Conservation (phyloP, 2,888 invertebrate genomes). For the Chironomus riparius region DNA sequence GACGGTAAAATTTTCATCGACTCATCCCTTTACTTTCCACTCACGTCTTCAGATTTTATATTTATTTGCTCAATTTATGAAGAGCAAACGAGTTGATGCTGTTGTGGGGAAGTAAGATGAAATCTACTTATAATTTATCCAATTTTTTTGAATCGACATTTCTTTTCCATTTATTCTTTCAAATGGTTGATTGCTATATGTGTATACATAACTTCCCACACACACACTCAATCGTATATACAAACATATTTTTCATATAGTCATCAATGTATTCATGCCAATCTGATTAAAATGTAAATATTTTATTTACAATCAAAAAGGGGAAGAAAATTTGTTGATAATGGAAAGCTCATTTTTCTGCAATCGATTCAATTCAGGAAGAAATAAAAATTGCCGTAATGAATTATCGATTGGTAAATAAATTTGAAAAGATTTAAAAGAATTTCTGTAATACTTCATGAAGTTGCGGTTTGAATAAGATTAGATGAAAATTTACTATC, state of each 20-base stretch:
- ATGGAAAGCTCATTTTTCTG: conserved; percentile 25
- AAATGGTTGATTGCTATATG: too few species aligned
- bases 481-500: too few species aligned
- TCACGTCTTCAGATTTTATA: neutral
- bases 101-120: neutral
- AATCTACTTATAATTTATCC: conserved; percentile 19
- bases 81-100: neutral
- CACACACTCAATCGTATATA: neutral
- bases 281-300: conserved; percentile 27
- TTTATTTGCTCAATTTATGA: neutral
- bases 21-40: neutral
- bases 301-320: conserved; percentile 1
- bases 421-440: neutral
- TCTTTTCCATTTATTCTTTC: conserved; percentile 14
- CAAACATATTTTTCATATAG: neutral
- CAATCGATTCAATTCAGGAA: neutral
- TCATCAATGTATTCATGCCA: neutral
- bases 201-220: neutral
- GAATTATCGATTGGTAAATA: neutral
- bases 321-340: conserved; percentile 14
- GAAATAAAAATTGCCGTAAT: conserved; percentile 8
- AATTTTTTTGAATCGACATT: conserved; percentile 15
- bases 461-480: neutral
- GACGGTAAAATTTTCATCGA: conserved; percentile 12
- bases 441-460: neutral